These are phyloP conservation scores for Archips xylosteana DNA, from an alignment of 2,888 invertebrate species.

Conservation along the genomic window DNA sequence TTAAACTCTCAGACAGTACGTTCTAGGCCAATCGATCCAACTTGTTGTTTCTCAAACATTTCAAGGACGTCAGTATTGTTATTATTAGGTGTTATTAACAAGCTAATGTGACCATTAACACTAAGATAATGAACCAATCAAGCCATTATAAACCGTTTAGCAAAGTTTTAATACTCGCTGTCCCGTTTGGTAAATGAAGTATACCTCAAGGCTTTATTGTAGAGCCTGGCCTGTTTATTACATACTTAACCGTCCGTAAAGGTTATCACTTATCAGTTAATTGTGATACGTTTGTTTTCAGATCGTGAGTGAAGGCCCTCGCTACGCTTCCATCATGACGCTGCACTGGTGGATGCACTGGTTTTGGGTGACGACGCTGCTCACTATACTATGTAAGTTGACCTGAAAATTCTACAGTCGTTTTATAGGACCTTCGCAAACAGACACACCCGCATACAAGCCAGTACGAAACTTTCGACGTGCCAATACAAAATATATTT, in stretches of 20 bases:
- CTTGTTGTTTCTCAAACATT: background rate
- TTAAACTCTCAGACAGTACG: background rate
- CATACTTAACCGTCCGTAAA: background rate
- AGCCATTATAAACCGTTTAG: background rate
- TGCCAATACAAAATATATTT: no score
- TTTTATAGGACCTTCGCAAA: background rate
- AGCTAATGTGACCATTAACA: background rate
- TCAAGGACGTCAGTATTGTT: background rate
- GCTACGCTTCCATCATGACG: constrained; percentile 88
- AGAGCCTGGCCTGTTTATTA: constrained; percentile 11
- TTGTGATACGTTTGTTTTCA: constrained; percentile 53
- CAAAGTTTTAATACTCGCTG: background rate
- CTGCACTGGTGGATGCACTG: constrained; percentile 95
- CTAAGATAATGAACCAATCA: background rate
- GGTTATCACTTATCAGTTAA: background rate
- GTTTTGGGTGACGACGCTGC: constrained; percentile 92
- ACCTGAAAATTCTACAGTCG: background rate
- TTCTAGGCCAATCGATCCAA: background rate
- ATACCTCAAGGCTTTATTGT: background rate
- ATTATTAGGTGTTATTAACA: background rate
- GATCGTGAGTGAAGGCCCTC: constrained; percentile 54
- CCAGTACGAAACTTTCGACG: no score
- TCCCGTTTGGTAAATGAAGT: background rate
- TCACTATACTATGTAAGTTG: constrained; percentile 71
- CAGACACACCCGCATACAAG: background rate